Evolutionary conservation across 92 coral and sea anemone genomes (phyloP), one percentile per base, ranked within the genome.

Genomic region (Paragorgia papillata): DNA sequence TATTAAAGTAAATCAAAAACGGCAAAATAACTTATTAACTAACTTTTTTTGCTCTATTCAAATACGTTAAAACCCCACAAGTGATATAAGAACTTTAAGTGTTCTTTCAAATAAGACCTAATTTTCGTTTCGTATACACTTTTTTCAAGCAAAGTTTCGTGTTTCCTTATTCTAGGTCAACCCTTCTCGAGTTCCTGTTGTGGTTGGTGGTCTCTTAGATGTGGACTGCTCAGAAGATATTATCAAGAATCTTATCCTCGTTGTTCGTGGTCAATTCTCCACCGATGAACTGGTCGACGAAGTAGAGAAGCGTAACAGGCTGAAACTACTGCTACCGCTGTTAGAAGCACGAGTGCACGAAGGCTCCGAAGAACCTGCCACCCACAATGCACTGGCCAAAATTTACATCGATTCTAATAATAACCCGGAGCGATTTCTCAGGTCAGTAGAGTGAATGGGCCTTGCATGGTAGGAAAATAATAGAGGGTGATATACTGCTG

Each of bases 301-400:
- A 75, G 98, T 94, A 22, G 98, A 94, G 70, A 94, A 94, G 80
- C 62, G 98, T 44, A 94, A 94, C 83, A 82, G 98, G 7, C 83
- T 94, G 74, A 94, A 94, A 41, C 79, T 94, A 50, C 83, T 94
- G 29, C 73, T 94, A 59, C 92, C 98, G 14, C 92, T 96, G 98
- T 86, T 94, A 65, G 98, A 94, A 69, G 96, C 98, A 9, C 88
- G 96, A 57, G 92, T 94, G 57, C 98, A 94, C 55, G 98, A 94
- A 40, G 98, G 98, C 57, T 88, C 97, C 31, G 98, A 94, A 60
- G 98, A 94, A 79, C 98, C 98, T 9, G 98, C 98, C 57, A 94
- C 98, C 43, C 98, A 94, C 71, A 94, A 94, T 83, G 98, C 98
- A 26, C 68, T 94, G 80, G 98, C 98, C 9, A 94, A 94, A 86